phyloP scores from a whole-genome alignment of 2,113 vertebrate genomes.

The Zosterops borbonicus region DNA sequence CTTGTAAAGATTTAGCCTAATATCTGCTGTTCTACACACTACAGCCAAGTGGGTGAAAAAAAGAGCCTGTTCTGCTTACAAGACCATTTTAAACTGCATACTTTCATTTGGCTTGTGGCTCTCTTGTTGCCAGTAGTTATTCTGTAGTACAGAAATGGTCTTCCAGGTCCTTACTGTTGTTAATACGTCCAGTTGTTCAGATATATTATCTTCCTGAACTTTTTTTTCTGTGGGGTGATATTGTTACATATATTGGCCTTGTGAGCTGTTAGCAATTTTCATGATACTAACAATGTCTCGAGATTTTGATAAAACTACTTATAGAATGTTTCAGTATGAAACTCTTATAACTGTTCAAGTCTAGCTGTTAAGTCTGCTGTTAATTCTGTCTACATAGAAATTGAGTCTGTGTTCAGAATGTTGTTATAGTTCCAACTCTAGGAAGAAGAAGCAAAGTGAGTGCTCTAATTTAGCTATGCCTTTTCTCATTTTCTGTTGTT shows the following conservation, averaged over 20 bases:
- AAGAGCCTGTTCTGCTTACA: conserved; percentile 2
- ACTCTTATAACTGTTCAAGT: conserved; percentile 35
- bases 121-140: conserved; percentile 1
- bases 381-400: conserved; percentile 58
- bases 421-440: conserved; percentile 24
- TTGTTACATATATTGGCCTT: conserved; percentile 41
- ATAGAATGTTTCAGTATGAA: conserved; percentile 16
- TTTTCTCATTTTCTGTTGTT: conserved; percentile 42
- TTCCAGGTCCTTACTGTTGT: conserved; percentile 43
- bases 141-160: conserved; percentile 29
- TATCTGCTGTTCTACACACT: conserved; percentile 55
- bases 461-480: conserved; percentile 32
- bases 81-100: not conserved
- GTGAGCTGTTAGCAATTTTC: conserved; percentile 30
- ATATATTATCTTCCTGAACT: conserved; percentile 29
- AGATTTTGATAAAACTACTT: conserved; percentile 52
- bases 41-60: conserved; percentile 42
- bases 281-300: conserved; percentile 19
- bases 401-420: conserved; percentile 44
- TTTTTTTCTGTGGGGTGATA: not conserved
- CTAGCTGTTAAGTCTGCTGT: conserved; percentile 51
- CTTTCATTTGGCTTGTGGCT: conserved; percentile 28
- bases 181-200: not conserved
- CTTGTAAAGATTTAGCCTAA: conserved; percentile 44
- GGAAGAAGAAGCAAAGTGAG: conserved; percentile 38